Conservation (phyloP, 2,888 invertebrate genomes). For the Mactromeris polynyma region DNA sequence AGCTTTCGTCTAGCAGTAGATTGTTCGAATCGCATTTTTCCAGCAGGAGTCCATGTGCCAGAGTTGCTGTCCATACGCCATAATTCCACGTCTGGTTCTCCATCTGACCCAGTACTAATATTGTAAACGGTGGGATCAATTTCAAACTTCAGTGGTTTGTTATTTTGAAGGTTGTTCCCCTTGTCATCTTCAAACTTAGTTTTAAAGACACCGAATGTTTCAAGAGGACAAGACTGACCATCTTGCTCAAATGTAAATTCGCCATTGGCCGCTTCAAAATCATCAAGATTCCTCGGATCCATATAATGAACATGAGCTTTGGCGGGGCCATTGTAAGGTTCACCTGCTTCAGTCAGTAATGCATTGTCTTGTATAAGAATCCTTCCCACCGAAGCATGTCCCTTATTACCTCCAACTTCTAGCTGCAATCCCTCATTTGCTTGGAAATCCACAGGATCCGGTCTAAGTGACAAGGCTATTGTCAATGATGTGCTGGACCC, state of each 20-base stretch:
- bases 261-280: conserved; percentile 53
- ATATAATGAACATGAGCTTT: conserved; percentile 54
- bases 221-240: conserved; percentile 44
- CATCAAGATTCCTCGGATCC: conserved; percentile 52
- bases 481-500: conserved; percentile 25
- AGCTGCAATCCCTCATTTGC: conserved; percentile 25
- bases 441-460: conserved; percentile 37
- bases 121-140: conserved; percentile 53
- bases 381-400: conserved; percentile 11
- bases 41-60: conserved; percentile 43
- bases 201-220: conserved; percentile 54
- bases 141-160: conserved; percentile 43
- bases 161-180: conserved; percentile 35
- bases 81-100: conserved; percentile 48
- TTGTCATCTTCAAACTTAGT: conserved; percentile 37
- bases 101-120: conserved; percentile 31
- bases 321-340: conserved; percentile 42
- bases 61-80: conserved; percentile 55
- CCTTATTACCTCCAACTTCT: conserved; percentile 27
- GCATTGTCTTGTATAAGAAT: conserved; percentile 39
- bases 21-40: conserved; percentile 7
- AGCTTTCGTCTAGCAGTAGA: neutral
- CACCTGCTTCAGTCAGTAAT: conserved; percentile 43
- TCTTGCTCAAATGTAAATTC: conserved; percentile 43
- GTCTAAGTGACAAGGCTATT: conserved; percentile 43